These are phyloP conservation scores for Mactra quadrangularis DNA, from an alignment of 1,140 invertebrate genomes.

Conservation along the genomic window DNA sequence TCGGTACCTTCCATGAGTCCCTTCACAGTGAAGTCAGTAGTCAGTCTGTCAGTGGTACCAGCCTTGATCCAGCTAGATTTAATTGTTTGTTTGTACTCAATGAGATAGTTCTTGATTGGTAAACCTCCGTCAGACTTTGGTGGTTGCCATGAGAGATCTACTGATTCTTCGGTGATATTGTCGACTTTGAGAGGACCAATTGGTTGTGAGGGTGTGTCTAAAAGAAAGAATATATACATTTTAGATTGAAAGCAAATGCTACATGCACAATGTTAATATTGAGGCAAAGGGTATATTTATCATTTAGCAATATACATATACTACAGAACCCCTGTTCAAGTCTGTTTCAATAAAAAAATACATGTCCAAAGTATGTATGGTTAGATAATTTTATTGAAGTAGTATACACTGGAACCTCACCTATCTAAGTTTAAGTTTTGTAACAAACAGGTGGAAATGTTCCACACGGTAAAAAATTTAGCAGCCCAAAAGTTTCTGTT, in stretches of 20 bases:
- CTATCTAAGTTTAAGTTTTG: too few species aligned
- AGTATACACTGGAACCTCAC: too few species aligned
- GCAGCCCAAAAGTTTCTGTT: too few species aligned
- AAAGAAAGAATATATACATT: neutral
- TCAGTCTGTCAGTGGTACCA: constrained; percentile 84
- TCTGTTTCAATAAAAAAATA: too few species aligned
- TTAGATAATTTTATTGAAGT: too few species aligned
- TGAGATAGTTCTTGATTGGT: constrained; percentile 77
- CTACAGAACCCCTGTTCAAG: too few species aligned
- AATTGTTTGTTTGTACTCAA: constrained; percentile 85
- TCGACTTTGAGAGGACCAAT: constrained; percentile 68
- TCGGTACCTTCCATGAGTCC: constrained; percentile 70
- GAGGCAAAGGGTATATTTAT: too few species aligned
- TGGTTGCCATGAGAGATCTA: constrained; percentile 77
- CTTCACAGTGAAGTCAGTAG: constrained; percentile 66
- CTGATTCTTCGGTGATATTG: constrained; percentile 70
- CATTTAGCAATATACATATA: too few species aligned
- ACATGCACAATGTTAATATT: too few species aligned
- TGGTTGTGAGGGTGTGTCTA: constrained; percentile 68
- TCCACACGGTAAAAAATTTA: too few species aligned
- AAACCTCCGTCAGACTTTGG: constrained; percentile 78
- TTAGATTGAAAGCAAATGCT: neutral
- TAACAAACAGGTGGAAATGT: too few species aligned
- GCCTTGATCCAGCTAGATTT: constrained; percentile 95
- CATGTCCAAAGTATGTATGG: too few species aligned